A percentile compares a stretch with the other conserved stretches of the same genome.
phyloP scores from a whole-genome alignment of 2,113 vertebrate genomes.

The Connochaetes taurinus region DNA sequence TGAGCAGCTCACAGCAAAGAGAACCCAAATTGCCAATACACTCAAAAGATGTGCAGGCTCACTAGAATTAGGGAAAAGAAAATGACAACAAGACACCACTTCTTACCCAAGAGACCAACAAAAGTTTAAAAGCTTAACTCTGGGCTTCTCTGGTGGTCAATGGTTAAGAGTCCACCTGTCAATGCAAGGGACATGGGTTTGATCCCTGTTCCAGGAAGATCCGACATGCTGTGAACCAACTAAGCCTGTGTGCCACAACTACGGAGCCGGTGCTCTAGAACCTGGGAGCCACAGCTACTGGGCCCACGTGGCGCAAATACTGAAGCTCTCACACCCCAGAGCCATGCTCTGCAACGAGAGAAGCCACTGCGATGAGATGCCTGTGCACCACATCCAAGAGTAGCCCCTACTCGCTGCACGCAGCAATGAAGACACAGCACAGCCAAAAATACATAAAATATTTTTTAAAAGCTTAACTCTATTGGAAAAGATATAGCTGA shows the following conservation, averaged over 20 bases:
- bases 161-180: neutral
- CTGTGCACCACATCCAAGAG: neutral
- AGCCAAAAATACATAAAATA: neutral
- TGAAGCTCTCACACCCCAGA: neutral
- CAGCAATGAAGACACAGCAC: neutral
- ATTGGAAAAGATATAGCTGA: neutral
- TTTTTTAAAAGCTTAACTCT: neutral
- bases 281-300: neutral
- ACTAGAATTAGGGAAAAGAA: neutral
- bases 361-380: neutral
- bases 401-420: neutral
- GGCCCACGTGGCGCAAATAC: neutral
- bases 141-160: neutral
- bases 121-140: constrained; percentile 1
- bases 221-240: neutral
- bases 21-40: neutral
- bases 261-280: neutral
- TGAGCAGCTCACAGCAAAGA: neutral
- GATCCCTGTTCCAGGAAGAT: neutral
- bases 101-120: neutral
- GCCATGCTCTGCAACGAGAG: neutral
- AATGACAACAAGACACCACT: neutral
- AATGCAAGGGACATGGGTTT: neutral
- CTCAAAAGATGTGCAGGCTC: neutral
- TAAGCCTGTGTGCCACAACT: neutral